These are phyloP conservation scores for Dioctria linearis DNA, from an alignment of 2,888 invertebrate species.

Conservation along the genomic window DNA sequence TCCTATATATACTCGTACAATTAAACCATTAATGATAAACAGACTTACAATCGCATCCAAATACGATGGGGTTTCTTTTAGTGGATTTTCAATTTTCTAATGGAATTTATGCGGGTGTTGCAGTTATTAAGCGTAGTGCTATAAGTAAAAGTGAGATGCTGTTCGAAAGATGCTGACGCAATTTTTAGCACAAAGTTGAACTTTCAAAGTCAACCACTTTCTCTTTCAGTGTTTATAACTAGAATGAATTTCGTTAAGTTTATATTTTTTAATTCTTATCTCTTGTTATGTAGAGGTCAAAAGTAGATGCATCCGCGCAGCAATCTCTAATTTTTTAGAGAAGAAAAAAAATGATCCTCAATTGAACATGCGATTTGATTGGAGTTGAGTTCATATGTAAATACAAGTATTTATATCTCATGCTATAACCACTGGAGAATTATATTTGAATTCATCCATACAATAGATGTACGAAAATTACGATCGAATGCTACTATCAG, in stretches of 20 bases:
- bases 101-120: slow-evolving; percentile 12
- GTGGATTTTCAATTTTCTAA: slow-evolving; percentile 42
- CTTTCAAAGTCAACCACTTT: slow-evolving; percentile 22
- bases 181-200: slow-evolving; percentile 18
- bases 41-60: neutral
- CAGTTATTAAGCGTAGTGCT: neutral
- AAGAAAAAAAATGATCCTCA: neutral
- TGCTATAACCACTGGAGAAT: too few species aligned
- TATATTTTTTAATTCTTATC: neutral
- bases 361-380: neutral
- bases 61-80: neutral
- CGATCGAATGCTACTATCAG: neutral
- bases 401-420: too few species aligned
- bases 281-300: neutral
- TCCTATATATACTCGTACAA: slow-evolving; percentile 6
- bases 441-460: neutral
- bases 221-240: slow-evolving; percentile 3
- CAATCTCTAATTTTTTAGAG: slow-evolving; percentile 2
- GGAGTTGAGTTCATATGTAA: neutral
- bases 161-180: neutral
- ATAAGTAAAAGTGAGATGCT: neutral
- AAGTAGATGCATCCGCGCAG: neutral
- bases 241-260: neutral
- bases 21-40: too few species aligned
- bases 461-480: neutral